phyloP scores from a whole-genome alignment of 2,888 invertebrate genomes.

The Netelia inedita region DNA sequence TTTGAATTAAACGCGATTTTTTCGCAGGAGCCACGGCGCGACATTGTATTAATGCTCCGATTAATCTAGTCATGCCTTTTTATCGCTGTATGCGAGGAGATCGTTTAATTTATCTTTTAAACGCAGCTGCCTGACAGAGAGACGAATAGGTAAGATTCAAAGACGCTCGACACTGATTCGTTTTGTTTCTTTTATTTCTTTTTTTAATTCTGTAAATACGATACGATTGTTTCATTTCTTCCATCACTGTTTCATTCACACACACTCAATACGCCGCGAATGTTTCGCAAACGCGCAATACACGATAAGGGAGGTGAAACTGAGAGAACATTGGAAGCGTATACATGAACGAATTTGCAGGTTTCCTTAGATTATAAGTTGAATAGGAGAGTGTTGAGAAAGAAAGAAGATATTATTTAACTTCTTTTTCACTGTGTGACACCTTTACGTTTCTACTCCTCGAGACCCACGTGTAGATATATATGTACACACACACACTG shows the following conservation, averaged over 20 bases:
- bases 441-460: constrained; percentile 9
- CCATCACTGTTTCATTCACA: not conserved
- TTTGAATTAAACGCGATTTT: constrained; percentile 33
- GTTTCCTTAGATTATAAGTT: constrained; percentile 58
- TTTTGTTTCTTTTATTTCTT: constrained; percentile 3
- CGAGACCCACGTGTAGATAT: constrained; percentile 17
- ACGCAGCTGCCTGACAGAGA: constrained; percentile 67
- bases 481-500: not conserved
- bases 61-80: constrained; percentile 71
- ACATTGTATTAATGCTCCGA: constrained; percentile 67
- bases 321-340: constrained; percentile 22
- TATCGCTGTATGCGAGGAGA: constrained; percentile 56
- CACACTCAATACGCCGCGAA: constrained; percentile 15
- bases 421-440: constrained; percentile 40
- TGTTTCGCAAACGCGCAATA: constrained; percentile 52
- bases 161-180: constrained; percentile 19
- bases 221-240: constrained; percentile 25
- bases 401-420: constrained; percentile 28
- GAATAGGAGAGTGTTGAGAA: constrained; percentile 4
- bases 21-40: constrained; percentile 46
- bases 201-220: constrained; percentile 50
- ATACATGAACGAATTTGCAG: constrained; percentile 61
- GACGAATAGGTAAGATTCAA: constrained; percentile 43
- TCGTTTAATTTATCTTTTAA: constrained; percentile 63
- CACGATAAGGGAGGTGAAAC: constrained; percentile 13